Base-by-base conservation (phyloP, 2,797 vertebrate genomes). In the Coregonus sp. region DNA sequence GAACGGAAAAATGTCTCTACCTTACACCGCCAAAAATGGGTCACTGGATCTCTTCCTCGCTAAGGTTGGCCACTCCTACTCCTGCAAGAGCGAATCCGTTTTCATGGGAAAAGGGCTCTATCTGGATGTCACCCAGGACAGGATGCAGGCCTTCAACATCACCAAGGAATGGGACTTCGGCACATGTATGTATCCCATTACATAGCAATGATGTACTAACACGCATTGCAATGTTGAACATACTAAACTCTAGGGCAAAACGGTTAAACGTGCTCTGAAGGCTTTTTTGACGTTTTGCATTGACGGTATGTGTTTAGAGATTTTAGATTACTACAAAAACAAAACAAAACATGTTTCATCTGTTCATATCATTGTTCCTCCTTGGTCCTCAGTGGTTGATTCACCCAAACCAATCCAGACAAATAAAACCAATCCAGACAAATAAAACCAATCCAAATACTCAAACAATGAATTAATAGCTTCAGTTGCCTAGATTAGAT, bases 111-210 rank as follows among this genome's bases (percentile, higher is more conserved):
- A 54, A 0, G 82, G 86, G 3, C 77, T 92, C 20, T 87, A 63
- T 75, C 83, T 95, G 56, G 90, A 93, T 0, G 25, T 94, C 31
- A 73, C 0, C 2, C 18, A 89, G 0, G 75, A 89, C 75, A 70
- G 2, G 75, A 54, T 92, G 67, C 94, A 95, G 86, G 93, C 90
- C 72, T 94, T 93, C 84, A 88, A 93, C 72, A 73, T 95, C 51
- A 86, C 86, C 72, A 82, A 84, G 0, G 40, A 1, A 51, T 37
- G 72, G 0, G 50, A 78, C 0, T 95, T 94, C 37, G 93, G 93
- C 37, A 0, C 3, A 0, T 0, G 94, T 95, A 89, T 91, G 94
- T 93, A 18, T 66, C 4, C 31, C 11, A 18, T 16, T 9, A n/a
- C 56, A 15, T 25, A 25, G 59, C 33, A 25, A 52, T 29, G 25